Evolutionary conservation across 2,888 invertebrate genomes (phyloP), one percentile per base, ranked within the genome.

Genomic region (Cheilosia grossa): DNA sequence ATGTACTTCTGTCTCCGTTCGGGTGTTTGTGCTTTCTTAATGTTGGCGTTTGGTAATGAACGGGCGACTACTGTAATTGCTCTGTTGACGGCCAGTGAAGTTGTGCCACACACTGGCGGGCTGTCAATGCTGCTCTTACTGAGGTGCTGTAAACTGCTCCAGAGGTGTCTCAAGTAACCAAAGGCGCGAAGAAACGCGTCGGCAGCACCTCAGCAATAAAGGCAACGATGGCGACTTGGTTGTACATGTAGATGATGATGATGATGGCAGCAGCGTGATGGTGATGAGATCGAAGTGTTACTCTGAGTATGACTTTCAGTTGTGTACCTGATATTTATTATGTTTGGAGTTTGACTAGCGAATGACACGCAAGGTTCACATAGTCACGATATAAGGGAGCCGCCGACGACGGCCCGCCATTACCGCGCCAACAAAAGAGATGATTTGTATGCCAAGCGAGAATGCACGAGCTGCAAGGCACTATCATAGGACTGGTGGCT

Each of bases 331-430:
- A 49, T 63, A 67, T 81, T 75, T 81, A 72, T 75, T 81, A 81
- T 67, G 67, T 77, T 81, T 81, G 53, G 53, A 75, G 72, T 81
- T 85, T 81, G 85, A 85, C 81, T 81, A 67, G 72, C 74, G 70
- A 67, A 77, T 81, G 85, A 81, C 85, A 85, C 85, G 85, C 85
- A 81, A 85, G 85, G 81, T 77, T 77, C 70, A 79, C 49, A 56
- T 42, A 77, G 85, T 85, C 85, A 85, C 85, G 85, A 85, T 49
- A 80, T 42, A 83, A 79, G 73, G 59, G 53, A 80, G 70, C 51
- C 42, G 70, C 72, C 54, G 51, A 27, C 54, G 51, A 27, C 27
- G 64, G 49, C 56, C 37, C 13, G 37, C 37, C 37, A 37, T 13
- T 37, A 13, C 37, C 13, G 61, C 58, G 58, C 64, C 70, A 66